These are phyloP conservation scores for Erinaceus europaeus DNA, from an alignment of 2,113 vertebrate species.

Conservation along the genomic window DNA sequence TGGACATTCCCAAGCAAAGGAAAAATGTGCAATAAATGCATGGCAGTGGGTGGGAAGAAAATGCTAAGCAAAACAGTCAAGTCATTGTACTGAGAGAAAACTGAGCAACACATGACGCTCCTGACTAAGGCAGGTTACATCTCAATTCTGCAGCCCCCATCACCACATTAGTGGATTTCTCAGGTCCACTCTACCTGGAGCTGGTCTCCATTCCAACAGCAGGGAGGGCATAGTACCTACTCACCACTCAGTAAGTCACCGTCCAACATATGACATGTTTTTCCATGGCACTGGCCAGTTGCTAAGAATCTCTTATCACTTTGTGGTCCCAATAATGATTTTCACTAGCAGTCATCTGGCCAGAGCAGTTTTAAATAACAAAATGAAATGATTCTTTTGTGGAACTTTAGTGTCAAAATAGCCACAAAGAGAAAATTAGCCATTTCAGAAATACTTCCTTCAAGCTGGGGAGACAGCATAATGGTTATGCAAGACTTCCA, in stretches of 20 bases:
- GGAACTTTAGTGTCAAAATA: background rate
- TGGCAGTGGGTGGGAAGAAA: conserved; percentile 54
- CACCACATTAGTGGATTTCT: background rate
- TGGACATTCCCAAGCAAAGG: conserved; percentile 1
- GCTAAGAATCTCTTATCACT: conserved; percentile 17
- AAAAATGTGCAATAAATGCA: conserved; percentile 31
- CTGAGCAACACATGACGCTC: background rate
- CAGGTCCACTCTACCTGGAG: background rate
- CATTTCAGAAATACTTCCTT: conserved; percentile 8
- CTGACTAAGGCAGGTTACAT: background rate
- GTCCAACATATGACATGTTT: conserved; percentile 31
- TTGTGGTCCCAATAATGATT: background rate
- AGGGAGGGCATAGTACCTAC: too few species aligned
- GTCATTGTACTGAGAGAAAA: conserved; percentile 28
- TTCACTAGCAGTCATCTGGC: background rate
- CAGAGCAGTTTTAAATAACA: background rate
- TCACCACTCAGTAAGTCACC: background rate
- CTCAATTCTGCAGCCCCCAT: background rate
- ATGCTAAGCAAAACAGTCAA: conserved; percentile 35
- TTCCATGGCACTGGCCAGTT: conserved; percentile 35
- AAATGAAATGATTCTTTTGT: conserved; percentile 12
- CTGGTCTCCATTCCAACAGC: background rate
- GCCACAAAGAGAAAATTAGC: conserved; percentile 4
- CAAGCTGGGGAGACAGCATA: too few species aligned
- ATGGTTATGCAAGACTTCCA: too few species aligned